These are phyloP conservation scores for Globodera ellingtonae DNA, from an alignment of 1,140 invertebrate genomes.

Conservation along the genomic window DNA sequence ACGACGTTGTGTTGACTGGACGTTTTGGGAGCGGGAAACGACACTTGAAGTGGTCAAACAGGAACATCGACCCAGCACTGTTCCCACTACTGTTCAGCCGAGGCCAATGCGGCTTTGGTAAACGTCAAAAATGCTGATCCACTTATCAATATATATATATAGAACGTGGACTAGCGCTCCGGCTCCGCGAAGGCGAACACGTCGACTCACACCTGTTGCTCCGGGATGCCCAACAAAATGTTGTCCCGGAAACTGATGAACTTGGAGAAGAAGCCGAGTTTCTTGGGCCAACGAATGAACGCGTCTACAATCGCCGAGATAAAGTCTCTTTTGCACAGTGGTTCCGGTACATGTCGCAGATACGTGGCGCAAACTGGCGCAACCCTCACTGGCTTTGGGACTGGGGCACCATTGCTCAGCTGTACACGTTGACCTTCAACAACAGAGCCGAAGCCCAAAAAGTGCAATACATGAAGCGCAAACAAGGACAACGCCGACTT, in stretches of 20 bases:
- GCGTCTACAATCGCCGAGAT: not conserved
- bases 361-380: not conserved
- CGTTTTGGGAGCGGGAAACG: not conserved
- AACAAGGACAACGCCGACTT: not conserved
- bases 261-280: slow-evolving; percentile 10
- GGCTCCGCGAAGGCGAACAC: not conserved
- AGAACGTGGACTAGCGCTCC: not conserved
- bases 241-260: not conserved
- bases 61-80: slow-evolving; percentile 2
- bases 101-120: not conserved
- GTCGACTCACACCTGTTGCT: not conserved
- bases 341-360: not conserved
- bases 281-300: not conserved
- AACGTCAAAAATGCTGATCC: not conserved
- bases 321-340: not conserved
- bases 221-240: not conserved
- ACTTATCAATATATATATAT: not conserved
- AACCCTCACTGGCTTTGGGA: not conserved
- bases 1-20: not conserved
- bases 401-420: not conserved
- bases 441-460: not conserved
- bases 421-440: not conserved
- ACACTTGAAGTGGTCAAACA: not conserved
- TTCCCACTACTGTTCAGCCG: not conserved
- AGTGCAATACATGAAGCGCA: not conserved